Percentiles rank a stretch among this genome's conserved stretches.
Conservation (phyloP, 1,140 invertebrate species). For the Drosophila burlai region DNA sequence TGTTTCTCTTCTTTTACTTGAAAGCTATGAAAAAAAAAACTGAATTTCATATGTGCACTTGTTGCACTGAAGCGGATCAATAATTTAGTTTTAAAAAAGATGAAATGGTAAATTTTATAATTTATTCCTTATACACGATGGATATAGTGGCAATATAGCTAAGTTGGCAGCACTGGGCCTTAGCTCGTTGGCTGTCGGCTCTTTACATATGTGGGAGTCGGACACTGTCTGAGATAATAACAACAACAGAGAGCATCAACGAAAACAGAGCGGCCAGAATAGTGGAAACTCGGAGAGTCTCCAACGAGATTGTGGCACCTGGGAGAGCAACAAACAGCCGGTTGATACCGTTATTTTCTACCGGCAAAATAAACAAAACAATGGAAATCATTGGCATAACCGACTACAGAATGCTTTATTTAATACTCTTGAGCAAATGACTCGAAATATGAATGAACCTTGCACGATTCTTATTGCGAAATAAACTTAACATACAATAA, state of each 20-base stretch:
- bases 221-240: constrained; percentile 73
- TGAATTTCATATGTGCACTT: neutral
- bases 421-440: too few species aligned
- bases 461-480: neutral
- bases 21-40: too few species aligned
- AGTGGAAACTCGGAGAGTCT: constrained; percentile 45
- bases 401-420: neutral
- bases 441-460: neutral
- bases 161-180: neutral
- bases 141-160: neutral
- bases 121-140: neutral
- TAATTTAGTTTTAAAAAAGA: neutral
- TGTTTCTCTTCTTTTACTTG: too few species aligned
- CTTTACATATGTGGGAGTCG: constrained; percentile 30
- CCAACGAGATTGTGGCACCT: neutral
- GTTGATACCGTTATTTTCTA: constrained; percentile 52
- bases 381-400: neutral
- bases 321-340: constrained; percentile 57
- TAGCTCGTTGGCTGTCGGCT: constrained; percentile 13
- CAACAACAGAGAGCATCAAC: constrained; percentile 77
- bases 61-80: too few species aligned
- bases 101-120: too few species aligned
- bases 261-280: constrained; percentile 37
- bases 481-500: too few species aligned
- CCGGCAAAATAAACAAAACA: constrained; percentile 66